These are phyloP conservation scores for Antechinus stuartii DNA, from an alignment of 2,113 vertebrate species.

Conservation along the genomic window DNA sequence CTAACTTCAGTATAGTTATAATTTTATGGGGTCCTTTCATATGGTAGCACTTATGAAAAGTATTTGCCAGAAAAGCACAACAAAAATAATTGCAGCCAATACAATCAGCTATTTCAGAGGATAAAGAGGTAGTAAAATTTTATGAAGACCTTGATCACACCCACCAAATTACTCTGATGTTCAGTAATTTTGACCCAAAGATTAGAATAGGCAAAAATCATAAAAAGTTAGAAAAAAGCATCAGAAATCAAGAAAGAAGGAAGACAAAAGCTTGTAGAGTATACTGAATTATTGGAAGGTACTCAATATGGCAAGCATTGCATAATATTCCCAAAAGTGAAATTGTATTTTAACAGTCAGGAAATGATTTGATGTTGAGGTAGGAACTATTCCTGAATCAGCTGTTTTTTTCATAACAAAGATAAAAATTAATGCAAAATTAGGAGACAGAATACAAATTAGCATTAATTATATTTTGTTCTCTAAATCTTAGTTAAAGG, in stretches of 20 bases:
- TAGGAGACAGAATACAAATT: background rate
- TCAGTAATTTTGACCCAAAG: background rate
- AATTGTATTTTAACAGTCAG: background rate
- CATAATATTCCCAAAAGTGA: background rate
- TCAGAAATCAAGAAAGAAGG: background rate
- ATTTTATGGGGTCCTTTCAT: background rate
- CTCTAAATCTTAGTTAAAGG: background rate
- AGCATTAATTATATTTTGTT: background rate
- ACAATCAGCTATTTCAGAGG: background rate
- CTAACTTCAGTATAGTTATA: background rate
- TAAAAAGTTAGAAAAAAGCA: background rate
- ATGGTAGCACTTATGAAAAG: background rate
- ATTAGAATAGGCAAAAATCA: background rate
- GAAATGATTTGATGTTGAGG: background rate
- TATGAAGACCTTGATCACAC: background rate
- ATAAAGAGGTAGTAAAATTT: background rate
- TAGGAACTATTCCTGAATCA: background rate
- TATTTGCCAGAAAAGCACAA: background rate
- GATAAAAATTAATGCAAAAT: background rate
- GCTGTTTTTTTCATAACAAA: background rate
- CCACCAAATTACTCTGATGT: background rate
- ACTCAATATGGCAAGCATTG: background rate
- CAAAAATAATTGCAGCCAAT: background rate
- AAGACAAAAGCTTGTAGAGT: background rate
- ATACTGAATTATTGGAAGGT: background rate